Base-by-base conservation (phyloP, 2,113 vertebrate genomes). In the Gorsachius goisagi region DNA sequence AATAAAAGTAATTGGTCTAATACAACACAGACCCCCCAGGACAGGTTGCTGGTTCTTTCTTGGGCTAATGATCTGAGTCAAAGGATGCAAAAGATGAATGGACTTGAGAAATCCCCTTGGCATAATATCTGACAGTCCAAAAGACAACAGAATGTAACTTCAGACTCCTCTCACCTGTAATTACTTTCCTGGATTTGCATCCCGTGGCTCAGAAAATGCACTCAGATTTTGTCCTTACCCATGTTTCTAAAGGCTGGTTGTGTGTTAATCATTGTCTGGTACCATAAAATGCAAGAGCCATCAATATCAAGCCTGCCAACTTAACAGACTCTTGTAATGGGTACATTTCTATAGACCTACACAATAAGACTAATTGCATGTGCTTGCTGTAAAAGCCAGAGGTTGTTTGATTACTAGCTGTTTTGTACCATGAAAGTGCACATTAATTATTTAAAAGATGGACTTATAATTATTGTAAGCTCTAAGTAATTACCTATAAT, bases 361-460 rank as follows among this genome's bases (percentile, higher is more conserved):
- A 98, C 98, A 98, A 98, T 97, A 95, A 97, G 89, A 90, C 95
- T 98, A 98, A 98, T 98, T 98, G 97, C 97, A 81, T 88, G 93
- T 94, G 97, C 91, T 97, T 96, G 95, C 92, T 95, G 76, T 91
- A 74, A 96, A 96, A 96, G 97, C 94, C 74, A 59, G 96, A 98
- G 98, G 98, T 97, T 94, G 41, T 97, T 97, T 97, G 97, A 98
- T 98, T 97, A 97, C 98, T 97, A 85, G 89, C 95, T 98, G 96
- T 97, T 97, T 98, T 94, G 90, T 97, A 97, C 96, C 95, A 95
- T 72, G 96, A 93, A 98, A 98, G 97, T 97, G 97, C 92, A 94
- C 96, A 98, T 98, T 98, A 98, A 97, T 98, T 98, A 98, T 98
- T 97, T 96, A 97, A 98, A 96, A 96, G 97, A 98, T 97, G 98